Evolutionary conservation across 1,140 invertebrate species (phyloP), one percentile per base, ranked within the genome.

Genomic region (Achroia grisella): DNA sequence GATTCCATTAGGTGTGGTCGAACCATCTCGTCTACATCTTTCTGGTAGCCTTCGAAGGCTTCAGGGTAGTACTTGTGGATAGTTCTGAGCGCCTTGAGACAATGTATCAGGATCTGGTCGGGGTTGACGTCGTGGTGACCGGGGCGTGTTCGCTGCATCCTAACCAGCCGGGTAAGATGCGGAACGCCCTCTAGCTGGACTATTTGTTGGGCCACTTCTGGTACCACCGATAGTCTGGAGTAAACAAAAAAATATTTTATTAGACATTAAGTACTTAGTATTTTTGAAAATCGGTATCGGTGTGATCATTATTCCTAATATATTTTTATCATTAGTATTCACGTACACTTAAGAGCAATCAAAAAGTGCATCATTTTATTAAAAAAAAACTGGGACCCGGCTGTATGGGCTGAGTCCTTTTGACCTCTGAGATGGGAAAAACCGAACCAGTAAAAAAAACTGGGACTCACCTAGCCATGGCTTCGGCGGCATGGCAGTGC

Each of bases 401-500:
- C n/a, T n/a, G n/a, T n/a, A n/a, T n/a, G n/a, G n/a, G n/a, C n/a
- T n/a, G n/a, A n/a, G n/a, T n/a, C n/a, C n/a, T n/a, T n/a, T n/a
- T n/a, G n/a, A n/a, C n/a, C n/a, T n/a, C n/a, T n/a, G n/a, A n/a
- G n/a, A n/a, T n/a, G n/a, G n/a, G n/a, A n/a, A n/a, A n/a, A n/a
- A n/a, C n/a, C n/a, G n/a, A n/a, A n/a, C n/a, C n/a, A n/a, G n/a
- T n/a, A 3, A 3, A 23, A 23, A 23, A 23, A 23, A 23, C n/a
- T n/a, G n/a, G n/a, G n/a, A 39, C 27, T 58, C 71, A 90, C 88
- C 94, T 89, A 0, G 94, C 94, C 8, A 98, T 86, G 11, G 95
- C 95, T 34, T 95, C 94, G 1, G 94, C 92, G 0, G 94, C 90
- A 62, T 97, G 97, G 58, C 93, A 91, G 54, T 95, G 93, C n/a